Evolutionary conservation across 92 coral and sea anemone species (phyloP).

Genomic region (Isaurus tuberculatus): DNA sequence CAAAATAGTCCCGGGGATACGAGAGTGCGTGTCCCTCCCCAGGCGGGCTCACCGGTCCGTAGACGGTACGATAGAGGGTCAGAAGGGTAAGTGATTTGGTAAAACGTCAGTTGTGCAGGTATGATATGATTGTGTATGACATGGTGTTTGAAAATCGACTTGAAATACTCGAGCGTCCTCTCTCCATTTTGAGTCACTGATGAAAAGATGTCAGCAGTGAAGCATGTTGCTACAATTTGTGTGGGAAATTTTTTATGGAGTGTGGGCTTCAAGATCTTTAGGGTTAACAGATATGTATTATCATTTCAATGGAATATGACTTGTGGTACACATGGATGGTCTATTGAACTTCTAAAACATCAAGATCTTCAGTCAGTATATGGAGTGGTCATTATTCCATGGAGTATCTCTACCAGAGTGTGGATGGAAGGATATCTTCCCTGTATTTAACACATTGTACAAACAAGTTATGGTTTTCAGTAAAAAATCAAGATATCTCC

Average conservation of each 20-base stretch:
- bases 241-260: conserved; percentile 15
- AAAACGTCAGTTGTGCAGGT: not conserved
- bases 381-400: not conserved
- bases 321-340: not conserved
- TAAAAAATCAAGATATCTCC: not conserved
- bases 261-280: conserved; percentile 20
- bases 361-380: not conserved
- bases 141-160: conserved; percentile 21
- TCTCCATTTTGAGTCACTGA: not conserved
- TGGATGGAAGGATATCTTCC: not conserved
- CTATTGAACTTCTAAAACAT: not conserved
- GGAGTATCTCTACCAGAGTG: not conserved
- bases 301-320: not conserved
- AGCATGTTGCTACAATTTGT: conserved; percentile 4
- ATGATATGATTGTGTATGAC: conserved; percentile 3
- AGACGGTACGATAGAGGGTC: conserved; percentile 94
- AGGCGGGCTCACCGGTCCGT: conserved; percentile 77
- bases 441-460: not conserved
- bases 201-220: not conserved
- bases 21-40: conserved; percentile 63
- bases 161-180: conserved; percentile 13
- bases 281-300: not conserved
- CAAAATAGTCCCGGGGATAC: conserved; percentile 49
- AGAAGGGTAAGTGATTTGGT: conserved; percentile 88
- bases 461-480: not conserved